Percentiles rank a stretch among this genome's conserved stretches.
phyloP scores from a whole-genome alignment of 2,797 vertebrate genomes.

The Aphelocoma californica region DNA sequence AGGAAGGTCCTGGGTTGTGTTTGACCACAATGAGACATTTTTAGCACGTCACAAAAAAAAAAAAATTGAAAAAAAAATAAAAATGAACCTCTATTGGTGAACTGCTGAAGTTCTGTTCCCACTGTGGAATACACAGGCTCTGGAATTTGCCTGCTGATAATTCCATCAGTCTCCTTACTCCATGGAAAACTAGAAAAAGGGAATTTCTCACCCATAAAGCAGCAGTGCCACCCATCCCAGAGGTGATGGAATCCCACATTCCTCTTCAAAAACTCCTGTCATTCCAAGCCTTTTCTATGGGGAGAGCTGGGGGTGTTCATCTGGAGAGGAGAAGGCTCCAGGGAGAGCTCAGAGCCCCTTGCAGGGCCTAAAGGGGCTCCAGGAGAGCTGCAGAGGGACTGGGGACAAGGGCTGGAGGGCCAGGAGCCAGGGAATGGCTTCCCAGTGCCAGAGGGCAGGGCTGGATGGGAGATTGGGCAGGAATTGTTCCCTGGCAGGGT shows the following conservation, averaged over 20 bases:
- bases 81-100: neutral
- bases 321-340: neutral
- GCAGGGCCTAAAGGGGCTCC: neutral
- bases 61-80: neutral
- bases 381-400: neutral
- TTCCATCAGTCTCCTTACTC: neutral
- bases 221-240: neutral
- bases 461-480: neutral
- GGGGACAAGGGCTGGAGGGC: accelerated
- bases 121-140: neutral
- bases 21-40: constrained; percentile 11
- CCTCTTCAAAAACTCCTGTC: constrained; percentile 1
- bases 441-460: neutral
- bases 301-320: accelerated
- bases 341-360: neutral
- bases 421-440: neutral
- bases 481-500: too few relatives aligned
- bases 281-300: neutral
- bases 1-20: neutral
- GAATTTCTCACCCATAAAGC: constrained; percentile 8
- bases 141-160: neutral
- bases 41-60: neutral
- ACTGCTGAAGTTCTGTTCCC: neutral
- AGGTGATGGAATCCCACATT: constrained; percentile 27
- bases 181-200: neutral